Percentiles rank a stretch among this genome's conserved stretches.
Evolutionary conservation across 2,113 vertebrate genomes (phyloP).

Genomic region (Platichthys stellatus): DNA sequence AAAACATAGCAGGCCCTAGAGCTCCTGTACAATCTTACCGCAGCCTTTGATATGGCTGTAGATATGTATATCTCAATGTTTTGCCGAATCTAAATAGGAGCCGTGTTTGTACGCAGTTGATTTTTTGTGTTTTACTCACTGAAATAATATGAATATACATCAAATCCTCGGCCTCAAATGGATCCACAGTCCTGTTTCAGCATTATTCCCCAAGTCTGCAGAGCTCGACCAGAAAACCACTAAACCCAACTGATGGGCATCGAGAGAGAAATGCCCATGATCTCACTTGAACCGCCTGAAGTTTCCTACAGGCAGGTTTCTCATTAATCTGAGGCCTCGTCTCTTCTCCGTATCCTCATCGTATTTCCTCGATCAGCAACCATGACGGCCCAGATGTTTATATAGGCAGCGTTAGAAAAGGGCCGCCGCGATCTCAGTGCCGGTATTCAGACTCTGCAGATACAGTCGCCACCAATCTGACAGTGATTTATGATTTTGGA

Average conservation of each 20-base stretch:
- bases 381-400: conserved; percentile 68
- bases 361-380: conserved; percentile 75
- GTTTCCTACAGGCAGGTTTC: conserved; percentile 77
- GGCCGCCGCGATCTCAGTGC: conserved; percentile 43
- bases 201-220: conserved; percentile 51
- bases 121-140: conserved; percentile 27
- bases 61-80: conserved; percentile 8
- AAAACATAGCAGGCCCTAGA: conserved; percentile 30
- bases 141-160: conserved; percentile 31
- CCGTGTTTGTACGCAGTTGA: conserved; percentile 15
- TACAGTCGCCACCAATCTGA: conserved; percentile 49
- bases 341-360: conserved; percentile 68
- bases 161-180: conserved; percentile 28
- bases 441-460: conserved; percentile 37
- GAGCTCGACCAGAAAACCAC: conserved; percentile 68
- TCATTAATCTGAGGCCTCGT: conserved; percentile 66
- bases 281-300: conserved; percentile 77
- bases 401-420: conserved; percentile 62
- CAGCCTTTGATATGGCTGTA: conserved; percentile 10
- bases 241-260: conserved; percentile 74
- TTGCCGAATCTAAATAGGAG: conserved; percentile 14
- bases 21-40: conserved; percentile 8
- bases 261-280: conserved; percentile 79
- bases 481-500: conserved; percentile 61
- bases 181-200: conserved; percentile 46